A percentile compares a stretch with the other conserved stretches of the same genome.
Conservation (phyloP, 2,888 invertebrate genomes). For the Hylaea fasciaria region DNA sequence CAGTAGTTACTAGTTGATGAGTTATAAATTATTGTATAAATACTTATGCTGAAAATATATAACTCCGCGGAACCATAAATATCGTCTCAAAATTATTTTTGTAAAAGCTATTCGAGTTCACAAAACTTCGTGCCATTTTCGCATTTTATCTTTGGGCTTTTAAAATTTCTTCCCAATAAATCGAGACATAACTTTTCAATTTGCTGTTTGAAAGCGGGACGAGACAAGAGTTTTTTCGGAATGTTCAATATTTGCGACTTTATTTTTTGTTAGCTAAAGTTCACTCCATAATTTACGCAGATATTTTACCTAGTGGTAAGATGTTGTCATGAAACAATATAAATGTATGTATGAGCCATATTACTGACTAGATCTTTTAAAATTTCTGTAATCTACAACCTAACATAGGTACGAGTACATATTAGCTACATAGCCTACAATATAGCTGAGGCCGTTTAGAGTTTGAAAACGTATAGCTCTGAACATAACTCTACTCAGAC, state of each 20-base stretch:
- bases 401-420: too few relatives aligned
- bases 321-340: too few relatives aligned
- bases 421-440: too few relatives aligned
- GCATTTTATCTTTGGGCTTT: slow-evolving; percentile 28
- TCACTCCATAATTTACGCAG: background rate
- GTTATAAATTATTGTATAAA: too few relatives aligned
- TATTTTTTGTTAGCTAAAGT: slow-evolving; percentile 1
- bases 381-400: too few relatives aligned
- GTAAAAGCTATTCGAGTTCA: slow-evolving; percentile 51
- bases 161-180: slow-evolving; percentile 36
- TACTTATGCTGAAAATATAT: background rate
- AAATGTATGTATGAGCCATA: too few relatives aligned
- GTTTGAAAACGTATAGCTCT: too few relatives aligned
- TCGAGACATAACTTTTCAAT: slow-evolving; percentile 40
- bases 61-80: background rate
- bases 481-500: too few relatives aligned
- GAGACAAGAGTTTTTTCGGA: slow-evolving; percentile 18
- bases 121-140: slow-evolving; percentile 42
- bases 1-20: too few relatives aligned
- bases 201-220: slow-evolving; percentile 28
- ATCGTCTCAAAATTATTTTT: slow-evolving; percentile 42
- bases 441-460: too few relatives aligned
- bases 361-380: too few relatives aligned
- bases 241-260: slow-evolving; percentile 14
- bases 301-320: background rate